Conservation (phyloP, 1,140 invertebrate species). For the Popillia japonica region DNA sequence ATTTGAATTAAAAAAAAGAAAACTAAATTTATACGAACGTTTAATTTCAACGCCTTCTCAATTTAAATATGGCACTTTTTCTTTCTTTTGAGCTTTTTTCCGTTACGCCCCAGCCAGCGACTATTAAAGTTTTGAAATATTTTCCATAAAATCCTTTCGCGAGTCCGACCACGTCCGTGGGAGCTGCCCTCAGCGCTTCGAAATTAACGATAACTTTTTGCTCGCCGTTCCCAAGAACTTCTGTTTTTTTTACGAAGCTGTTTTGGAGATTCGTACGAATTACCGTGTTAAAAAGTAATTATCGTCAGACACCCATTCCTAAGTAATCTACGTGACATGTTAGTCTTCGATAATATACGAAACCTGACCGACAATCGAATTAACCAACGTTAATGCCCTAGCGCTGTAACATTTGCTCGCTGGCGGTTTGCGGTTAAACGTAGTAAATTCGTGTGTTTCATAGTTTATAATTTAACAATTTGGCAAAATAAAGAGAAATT, state of each 20-base stretch:
- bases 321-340: constrained; percentile 1
- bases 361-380: constrained; percentile 3
- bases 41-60: neutral
- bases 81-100: neutral
- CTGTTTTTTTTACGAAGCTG: neutral
- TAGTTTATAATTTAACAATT: too few relatives aligned
- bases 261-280: neutral
- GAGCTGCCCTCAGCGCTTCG: neutral
- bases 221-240: neutral
- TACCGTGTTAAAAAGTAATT: constrained; percentile 24
- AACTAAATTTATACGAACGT: neutral
- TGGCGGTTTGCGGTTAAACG: neutral
- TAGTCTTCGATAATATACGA: neutral
- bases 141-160: neutral
- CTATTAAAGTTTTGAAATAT: constrained; percentile 20
- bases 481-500: too few relatives aligned
- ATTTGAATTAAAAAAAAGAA: neutral
- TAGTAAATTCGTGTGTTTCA: neutral
- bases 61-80: neutral
- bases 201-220: constrained; percentile 20
- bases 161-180: neutral
- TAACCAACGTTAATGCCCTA: constrained; percentile 1
- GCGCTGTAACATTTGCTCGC: neutral
- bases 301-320: constrained; percentile 1
- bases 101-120: neutral